A percentile compares a stretch with the other conserved stretches of the same genome.
Evolutionary conservation across 1,140 invertebrate species (phyloP).

Genomic region (Euschistus heros): DNA sequence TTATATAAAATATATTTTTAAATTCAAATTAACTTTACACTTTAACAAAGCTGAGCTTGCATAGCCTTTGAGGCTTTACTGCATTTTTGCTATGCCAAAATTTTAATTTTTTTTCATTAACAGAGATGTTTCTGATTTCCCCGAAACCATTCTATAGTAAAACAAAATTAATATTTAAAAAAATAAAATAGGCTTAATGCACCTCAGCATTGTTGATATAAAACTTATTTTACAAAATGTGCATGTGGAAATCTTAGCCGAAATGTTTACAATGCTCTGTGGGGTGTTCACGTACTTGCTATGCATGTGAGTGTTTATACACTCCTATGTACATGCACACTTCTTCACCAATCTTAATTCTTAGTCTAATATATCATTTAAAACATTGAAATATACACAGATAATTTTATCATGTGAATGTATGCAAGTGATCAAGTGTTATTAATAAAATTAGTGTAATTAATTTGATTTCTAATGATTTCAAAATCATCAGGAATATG

Average conservation of each 20-base stretch:
- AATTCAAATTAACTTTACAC: background rate
- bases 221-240: constrained; percentile 11
- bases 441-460: too few relatives aligned
- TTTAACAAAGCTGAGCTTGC: constrained; percentile 16
- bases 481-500: too few relatives aligned
- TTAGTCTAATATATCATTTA: background rate
- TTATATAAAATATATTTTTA: constrained; percentile 13
- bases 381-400: constrained; percentile 2
- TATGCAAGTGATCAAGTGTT: background rate
- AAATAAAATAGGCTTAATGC: constrained; percentile 24
- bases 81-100: background rate
- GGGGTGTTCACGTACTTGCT: constrained; percentile 13
- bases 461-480: too few relatives aligned
- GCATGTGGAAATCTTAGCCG: constrained; percentile 7
- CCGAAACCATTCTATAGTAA: background rate
- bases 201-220: constrained; percentile 23
- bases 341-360: background rate
- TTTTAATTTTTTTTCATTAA: background rate
- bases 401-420: background rate
- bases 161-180: constrained; percentile 13
- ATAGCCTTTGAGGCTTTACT: constrained; percentile 8
- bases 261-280: constrained; percentile 7
- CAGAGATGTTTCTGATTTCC: background rate
- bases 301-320: constrained; percentile 16
- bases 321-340: constrained; percentile 13